Conservation (phyloP, 2,888 invertebrate species). For the Holacanthella duospinosa region DNA sequence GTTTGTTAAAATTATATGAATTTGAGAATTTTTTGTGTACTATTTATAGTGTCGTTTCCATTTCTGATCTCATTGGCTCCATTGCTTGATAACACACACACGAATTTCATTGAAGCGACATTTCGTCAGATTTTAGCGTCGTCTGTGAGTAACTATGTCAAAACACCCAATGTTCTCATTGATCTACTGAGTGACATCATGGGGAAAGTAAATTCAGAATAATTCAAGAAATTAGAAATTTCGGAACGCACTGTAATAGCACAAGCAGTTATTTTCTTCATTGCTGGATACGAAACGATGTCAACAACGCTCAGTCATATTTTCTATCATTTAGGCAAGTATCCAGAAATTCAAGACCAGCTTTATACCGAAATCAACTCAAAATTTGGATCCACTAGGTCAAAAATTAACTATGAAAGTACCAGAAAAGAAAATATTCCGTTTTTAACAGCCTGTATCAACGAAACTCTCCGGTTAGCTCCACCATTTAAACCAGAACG, state of each 20-base stretch:
- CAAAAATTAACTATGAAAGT: not conserved
- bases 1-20: no score
- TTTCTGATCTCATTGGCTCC: conserved; percentile 24
- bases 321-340: conserved; percentile 20
- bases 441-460: conserved; percentile 5
- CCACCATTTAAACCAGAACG: conserved; percentile 11
- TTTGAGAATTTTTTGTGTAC: no score
- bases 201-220: conserved; percentile 13
- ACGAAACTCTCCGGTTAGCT: no score
- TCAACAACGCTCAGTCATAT: conserved; percentile 23
- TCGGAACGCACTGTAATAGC: conserved; percentile 24
- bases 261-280: conserved; percentile 32
- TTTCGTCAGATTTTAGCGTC: conserved; percentile 19
- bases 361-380: conserved; percentile 22
- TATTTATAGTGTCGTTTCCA: conserved; percentile 27
- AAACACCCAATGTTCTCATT: conserved; percentile 20
- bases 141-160: conserved; percentile 10
- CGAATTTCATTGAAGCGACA: conserved; percentile 21
- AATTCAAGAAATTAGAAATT: conserved; percentile 22
- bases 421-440: not conserved
- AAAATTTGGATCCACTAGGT: not conserved
- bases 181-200: conserved; percentile 22
- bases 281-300: no score
- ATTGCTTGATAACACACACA: conserved; percentile 15
- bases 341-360: conserved; percentile 24